Base-by-base conservation (phyloP, 2,888 invertebrate genomes). In the Entomobrya proxima region DNA sequence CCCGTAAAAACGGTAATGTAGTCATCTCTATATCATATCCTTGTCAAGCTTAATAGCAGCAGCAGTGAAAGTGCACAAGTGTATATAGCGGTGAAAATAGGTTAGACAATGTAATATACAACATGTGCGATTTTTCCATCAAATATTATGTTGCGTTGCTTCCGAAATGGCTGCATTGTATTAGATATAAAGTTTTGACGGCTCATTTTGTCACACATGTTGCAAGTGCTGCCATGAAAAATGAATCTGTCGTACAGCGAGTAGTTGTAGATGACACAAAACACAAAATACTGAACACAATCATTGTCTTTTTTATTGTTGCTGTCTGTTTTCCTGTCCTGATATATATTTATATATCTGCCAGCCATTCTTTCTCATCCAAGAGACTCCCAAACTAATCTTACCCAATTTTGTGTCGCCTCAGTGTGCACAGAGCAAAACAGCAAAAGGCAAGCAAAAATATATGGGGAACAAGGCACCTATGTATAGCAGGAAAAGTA, bases 191-290 rank as follows among this genome's bases (percentile, higher is more conserved):
- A 67, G 37, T 67, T 67, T 67, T 67, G 37, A 67, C 67, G 40
- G 67, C 67, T 67, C 67, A 67, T 67, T 67, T 67, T 67, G 67
- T 67, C 67, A 21, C 67, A 67, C 18, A 37, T 24, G 67, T 37
- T 35, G 21, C 27, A 67, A 40, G 67, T 40, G 15, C 40, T 21
- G 9, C 24, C 21, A 18, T 67, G 67, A 67, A 37, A 67, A 67
- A 67, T 67, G 37, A 67, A 21, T 40, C 18, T 67, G 37, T 40
- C 40, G 40, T 13, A 67, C n/a, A n/a, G n/a, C 18, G 61, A 67
- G 37, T 9, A 4, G 35, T 6, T 18, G n/a, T 6, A 9, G 64
- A 18, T n/a, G n/a, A n/a, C n/a, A n/a, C n/a, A n/a, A n/a, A n/a
- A n/a, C n/a, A 64, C n/a, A 35, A 4, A 35, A 27, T 27, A 64